Evolutionary conservation across 1,140 invertebrate genomes (phyloP).

Genomic region (Saccostrea glomerata): DNA sequence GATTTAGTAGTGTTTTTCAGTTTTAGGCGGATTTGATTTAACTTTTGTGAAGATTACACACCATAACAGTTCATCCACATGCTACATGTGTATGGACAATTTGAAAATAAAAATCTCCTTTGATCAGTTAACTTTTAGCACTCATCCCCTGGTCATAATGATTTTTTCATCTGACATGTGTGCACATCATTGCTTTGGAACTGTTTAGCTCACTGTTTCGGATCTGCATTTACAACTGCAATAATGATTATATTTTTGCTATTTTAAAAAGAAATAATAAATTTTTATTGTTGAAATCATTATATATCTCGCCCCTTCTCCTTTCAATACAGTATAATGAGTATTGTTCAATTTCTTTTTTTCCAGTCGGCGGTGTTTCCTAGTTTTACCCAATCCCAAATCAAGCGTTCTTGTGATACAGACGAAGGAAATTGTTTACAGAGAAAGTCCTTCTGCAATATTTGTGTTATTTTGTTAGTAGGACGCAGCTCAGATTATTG

Average conservation of each 20-base stretch:
- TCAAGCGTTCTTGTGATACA: neutral
- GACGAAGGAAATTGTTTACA: slow-evolving; percentile 33
- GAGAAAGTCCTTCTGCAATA: slow-evolving; percentile 10
- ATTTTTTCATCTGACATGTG: too few relatives aligned
- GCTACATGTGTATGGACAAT: neutral
- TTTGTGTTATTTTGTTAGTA: neutral
- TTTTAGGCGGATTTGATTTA: neutral
- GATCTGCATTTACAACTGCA: too few relatives aligned
- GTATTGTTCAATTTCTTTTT: too few relatives aligned
- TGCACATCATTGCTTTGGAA: too few relatives aligned
- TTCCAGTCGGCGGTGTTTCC: neutral
- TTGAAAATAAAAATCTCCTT: too few relatives aligned
- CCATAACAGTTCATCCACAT: neutral
- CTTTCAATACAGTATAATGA: too few relatives aligned
- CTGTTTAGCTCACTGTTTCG: too few relatives aligned
- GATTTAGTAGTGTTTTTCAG: too few relatives aligned
- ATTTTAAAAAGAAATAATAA: neutral
- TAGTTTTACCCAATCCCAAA: neutral
- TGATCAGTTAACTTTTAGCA: too few relatives aligned
- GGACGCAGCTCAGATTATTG: neutral
- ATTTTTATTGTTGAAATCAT: neutral
- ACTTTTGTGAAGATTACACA: neutral
- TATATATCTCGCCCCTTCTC: neutral
- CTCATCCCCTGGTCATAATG: too few relatives aligned
- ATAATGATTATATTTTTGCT: neutral